Evolutionary conservation across 2,888 invertebrate species (phyloP).

Genomic region (Acleris emargana): DNA sequence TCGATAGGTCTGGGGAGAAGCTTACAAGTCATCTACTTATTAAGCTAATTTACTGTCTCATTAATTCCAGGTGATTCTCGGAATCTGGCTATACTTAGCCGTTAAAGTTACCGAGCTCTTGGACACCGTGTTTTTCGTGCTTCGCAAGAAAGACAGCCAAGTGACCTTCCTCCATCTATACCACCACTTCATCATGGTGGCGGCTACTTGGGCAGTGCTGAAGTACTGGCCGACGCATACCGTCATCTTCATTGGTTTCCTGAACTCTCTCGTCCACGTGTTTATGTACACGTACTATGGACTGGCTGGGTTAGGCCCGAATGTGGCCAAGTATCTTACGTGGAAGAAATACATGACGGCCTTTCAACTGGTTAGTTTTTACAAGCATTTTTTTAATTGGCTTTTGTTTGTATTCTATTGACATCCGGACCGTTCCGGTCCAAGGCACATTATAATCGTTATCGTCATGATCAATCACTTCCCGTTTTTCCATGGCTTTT

Average conservation of each 20-base stretch:
- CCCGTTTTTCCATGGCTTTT: too few species aligned
- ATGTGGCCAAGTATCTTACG: slow-evolving; percentile 89
- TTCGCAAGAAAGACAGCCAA: slow-evolving; percentile 90
- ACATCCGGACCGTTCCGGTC: too few species aligned
- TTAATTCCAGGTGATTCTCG: slow-evolving; percentile 74
- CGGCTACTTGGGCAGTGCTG: slow-evolving; percentile 89
- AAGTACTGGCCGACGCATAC: slow-evolving; percentile 91
- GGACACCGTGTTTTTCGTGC: slow-evolving; percentile 94
- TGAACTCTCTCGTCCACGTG: slow-evolving; percentile 91
- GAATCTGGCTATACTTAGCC: slow-evolving; percentile 87
- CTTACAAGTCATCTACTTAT: too few species aligned
- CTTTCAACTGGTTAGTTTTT: slow-evolving; percentile 87
- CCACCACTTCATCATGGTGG: slow-evolving; percentile 90
- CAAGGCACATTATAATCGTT: too few species aligned
- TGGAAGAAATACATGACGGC: slow-evolving; percentile 94
- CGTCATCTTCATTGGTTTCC: slow-evolving; percentile 86
- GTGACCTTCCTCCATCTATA: slow-evolving; percentile 95
- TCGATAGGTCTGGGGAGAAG: too few species aligned
- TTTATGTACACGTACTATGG: slow-evolving; percentile 93
- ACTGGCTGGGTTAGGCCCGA: slow-evolving; percentile 89
- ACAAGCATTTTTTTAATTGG: background rate
- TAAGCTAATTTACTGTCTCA: background rate
- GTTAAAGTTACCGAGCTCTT: slow-evolving; percentile 90
- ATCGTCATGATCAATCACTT: too few species aligned
- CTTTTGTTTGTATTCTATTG: too few species aligned